Evolutionary conservation across 2,888 invertebrate species (phyloP), one percentile per base, ranked within the genome.

Genomic region (Margaritifera margaritifera): DNA sequence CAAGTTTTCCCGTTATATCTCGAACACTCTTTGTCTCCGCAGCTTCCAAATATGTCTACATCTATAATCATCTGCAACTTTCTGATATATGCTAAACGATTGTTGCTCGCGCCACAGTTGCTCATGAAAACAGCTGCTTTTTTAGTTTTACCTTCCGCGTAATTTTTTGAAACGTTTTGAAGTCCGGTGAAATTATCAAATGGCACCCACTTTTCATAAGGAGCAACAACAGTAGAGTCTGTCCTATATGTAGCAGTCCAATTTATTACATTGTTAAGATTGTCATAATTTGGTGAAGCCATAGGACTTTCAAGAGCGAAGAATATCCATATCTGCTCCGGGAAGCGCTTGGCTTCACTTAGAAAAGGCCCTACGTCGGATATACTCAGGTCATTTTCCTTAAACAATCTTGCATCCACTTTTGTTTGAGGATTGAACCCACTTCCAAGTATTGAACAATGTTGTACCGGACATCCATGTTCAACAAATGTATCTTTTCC

Each of bases 111-210:
- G 78, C 95, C 95, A 89, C 98, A 98, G 91, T 98, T 98, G 54
- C 97, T 97, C 67, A 98, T 97, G 90, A 98, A 98, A 97, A 98
- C 98, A 66, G 98, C 98, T 6, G 97, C 90, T 94, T 93, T 94
- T 91, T 95, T 96, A 59, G 96, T 97, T 90, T 97, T 98, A 87
- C 96, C 96, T 0, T 95, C 94, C 5, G 87, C 86, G 76, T 81
- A 88, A 73, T 89, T 85, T 64, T 71, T 77, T 6, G 51, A 62
- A 15, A 66, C 64, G 50, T 56, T 66, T 20, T 56, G 52, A 22
- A 58, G 51, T 18, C 64, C 63, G 22, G 92, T 91, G 0, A 93
- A 91, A 88, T 97, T 94, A 86, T 94, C 94, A 87, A 94, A 95
- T 90, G 96, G 96, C 65, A 95, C 94, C 96, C 96, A 98, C 82